A percentile compares a stretch with the other conserved stretches of the same genome.
phyloP scores from a whole-genome alignment of 2,797 vertebrate genomes.

The Leptoclinus maculatus region DNA sequence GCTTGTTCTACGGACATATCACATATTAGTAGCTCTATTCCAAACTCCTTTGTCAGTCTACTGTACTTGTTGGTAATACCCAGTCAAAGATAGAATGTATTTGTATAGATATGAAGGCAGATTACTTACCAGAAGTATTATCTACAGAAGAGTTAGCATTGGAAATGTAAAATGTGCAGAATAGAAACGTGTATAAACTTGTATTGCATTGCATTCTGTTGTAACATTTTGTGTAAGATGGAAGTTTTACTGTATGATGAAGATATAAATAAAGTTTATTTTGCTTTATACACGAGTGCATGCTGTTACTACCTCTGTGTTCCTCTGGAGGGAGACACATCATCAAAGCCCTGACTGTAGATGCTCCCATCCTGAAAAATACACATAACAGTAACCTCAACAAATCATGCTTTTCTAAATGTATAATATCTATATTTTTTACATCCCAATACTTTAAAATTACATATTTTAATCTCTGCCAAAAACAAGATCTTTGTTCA shows the following conservation, averaged over 20 bases:
- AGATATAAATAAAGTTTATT: constrained; percentile 70
- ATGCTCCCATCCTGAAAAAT: neutral
- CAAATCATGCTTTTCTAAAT: neutral
- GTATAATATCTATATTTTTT: neutral
- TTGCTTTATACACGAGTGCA: constrained; percentile 10
- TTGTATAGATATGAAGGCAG: neutral
- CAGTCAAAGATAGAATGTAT: neutral
- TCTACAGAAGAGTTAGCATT: neutral
- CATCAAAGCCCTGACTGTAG: constrained; percentile 5
- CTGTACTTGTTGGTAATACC: neutral
- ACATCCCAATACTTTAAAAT: neutral
- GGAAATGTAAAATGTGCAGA: neutral
- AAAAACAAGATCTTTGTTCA: neutral
- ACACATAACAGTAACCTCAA: neutral
- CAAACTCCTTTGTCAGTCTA: neutral
- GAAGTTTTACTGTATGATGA: neutral
- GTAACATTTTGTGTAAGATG: constrained; percentile 12
- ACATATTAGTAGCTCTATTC: no score
- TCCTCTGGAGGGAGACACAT: constrained; percentile 68
- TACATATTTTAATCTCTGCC: neutral
- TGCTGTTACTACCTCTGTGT: constrained; percentile 19
- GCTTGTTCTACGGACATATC: neutral
- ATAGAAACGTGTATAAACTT: neutral
- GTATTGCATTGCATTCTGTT: neutral
- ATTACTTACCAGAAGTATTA: neutral